Evolutionary conservation across 92 coral and sea anemone species (phyloP), one percentile per base, ranked within the genome.

Genomic region (Micromussa lordhowensis): DNA sequence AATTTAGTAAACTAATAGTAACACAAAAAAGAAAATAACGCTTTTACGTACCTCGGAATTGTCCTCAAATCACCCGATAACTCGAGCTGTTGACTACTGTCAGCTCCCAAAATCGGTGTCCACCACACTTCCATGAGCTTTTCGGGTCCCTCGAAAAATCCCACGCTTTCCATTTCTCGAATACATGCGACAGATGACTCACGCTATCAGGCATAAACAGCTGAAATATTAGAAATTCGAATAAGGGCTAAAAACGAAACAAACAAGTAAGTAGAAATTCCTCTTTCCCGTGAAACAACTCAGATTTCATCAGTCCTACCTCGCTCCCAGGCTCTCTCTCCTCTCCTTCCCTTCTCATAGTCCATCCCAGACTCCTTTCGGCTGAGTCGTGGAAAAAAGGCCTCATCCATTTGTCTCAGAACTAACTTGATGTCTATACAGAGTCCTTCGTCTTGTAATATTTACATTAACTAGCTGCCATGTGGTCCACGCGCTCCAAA

Each of bases 41-140:
- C 68, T 61, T 61, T 61, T 18, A 26, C 84, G 63, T 83, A 95
- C 99, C 97, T 72, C 9, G 98, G 88, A 72, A 97, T 93, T 0
- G 89, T 83, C 85, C 98, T 77, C 82, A 97, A 87, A 80, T 97
- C 98, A 13, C 93, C 94, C 30, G 88, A 85, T 24, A 22, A 63
- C 28, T 28, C 88, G 18, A 22, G 34, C 26, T 28, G 86, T 12
- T 17, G 22, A 48, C 58, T 5, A 0, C 66, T 81, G 81, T 72
- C 90, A 71, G 74, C 90, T 94, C 85, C 82, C 91, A 79, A 81
- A 77, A 83, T 31, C 88, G 98, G 86, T 82, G 91, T 81, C 99
- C 99, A 97, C 99, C 99, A 97, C 70, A 97, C 90, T 91, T 97
- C 99, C 98, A 97, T 79, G 82, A 97, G 97, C 87, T 97, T 97